A percentile compares a stretch with the other conserved stretches of the same genome.
These are phyloP conservation scores for Calycopis cecrops DNA, from an alignment of 1,140 invertebrate genomes.

Conservation along the genomic window DNA sequence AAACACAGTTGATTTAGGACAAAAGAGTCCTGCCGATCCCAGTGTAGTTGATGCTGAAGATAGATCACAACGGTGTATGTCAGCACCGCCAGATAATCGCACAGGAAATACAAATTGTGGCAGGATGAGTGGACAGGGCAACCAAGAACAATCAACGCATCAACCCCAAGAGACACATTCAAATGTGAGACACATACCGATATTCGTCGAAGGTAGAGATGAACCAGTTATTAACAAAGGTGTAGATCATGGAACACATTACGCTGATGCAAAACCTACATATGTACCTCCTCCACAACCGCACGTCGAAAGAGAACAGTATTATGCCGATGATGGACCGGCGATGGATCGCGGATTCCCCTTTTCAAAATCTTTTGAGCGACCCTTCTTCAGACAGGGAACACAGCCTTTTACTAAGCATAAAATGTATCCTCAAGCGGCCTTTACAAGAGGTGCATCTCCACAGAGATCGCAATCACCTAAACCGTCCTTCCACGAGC, in stretches of 20 bases:
- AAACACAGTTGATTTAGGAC: conserved; percentile 86
- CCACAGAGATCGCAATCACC: conserved; percentile 66
- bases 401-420: conserved; percentile 60
- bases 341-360: conserved; percentile 34
- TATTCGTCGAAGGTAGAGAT: conserved; percentile 89
- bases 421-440: conserved; percentile 55
- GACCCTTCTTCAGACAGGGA: conserved; percentile 59
- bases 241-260: conserved; percentile 51
- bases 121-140: conserved; percentile 62
- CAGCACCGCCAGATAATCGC: conserved; percentile 77
- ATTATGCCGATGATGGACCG: conserved; percentile 55
- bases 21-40: conserved; percentile 77
- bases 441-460: conserved; percentile 52
- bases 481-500: conserved; percentile 59
- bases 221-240: conserved; percentile 82
- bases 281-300: conserved; percentile 53
- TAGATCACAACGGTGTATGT: conserved; percentile 80
- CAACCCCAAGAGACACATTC: conserved; percentile 43
- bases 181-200: conserved; percentile 87
- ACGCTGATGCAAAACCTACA: conserved; percentile 52
- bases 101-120: conserved; percentile 44
- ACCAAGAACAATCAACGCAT: conserved; percentile 41
- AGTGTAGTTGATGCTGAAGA: conserved; percentile 73
- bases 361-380: conserved; percentile 58
- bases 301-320: conserved; percentile 61